Percentiles rank a stretch among this genome's conserved stretches.
phyloP scores from a whole-genome alignment of 2,888 invertebrate species.

The Athalia rosae region DNA sequence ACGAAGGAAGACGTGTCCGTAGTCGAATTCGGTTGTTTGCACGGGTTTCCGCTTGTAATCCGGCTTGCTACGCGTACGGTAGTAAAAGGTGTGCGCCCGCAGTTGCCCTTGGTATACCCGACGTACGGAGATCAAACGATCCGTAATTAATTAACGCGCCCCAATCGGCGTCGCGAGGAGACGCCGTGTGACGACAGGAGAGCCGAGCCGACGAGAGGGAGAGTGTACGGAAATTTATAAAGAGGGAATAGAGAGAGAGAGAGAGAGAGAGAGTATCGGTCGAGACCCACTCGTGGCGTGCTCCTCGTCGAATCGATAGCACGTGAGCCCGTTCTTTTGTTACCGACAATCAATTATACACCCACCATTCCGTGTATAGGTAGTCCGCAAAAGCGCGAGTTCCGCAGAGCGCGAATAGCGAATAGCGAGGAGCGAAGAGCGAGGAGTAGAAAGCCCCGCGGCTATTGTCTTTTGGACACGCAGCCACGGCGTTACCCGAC shows the following conservation, averaged over 20 bases:
- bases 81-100: slow-evolving; percentile 10
- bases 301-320: slow-evolving; percentile 35
- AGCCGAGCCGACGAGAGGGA: slow-evolving; percentile 1
- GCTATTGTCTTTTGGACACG: slow-evolving; percentile 28
- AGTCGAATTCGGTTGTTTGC: neutral
- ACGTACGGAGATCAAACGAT: slow-evolving; percentile 39
- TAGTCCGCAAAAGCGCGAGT: slow-evolving; percentile 2
- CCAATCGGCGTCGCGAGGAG: slow-evolving; percentile 1
- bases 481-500: neutral
- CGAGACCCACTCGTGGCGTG: slow-evolving; percentile 1
- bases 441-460: neutral
- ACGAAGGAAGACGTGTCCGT: neutral
- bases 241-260: no score
- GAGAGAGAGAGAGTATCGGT: slow-evolving; percentile 5
- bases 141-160: slow-evolving; percentile 33
- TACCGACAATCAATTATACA: slow-evolving; percentile 32
- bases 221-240: no score
- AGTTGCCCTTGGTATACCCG: slow-evolving; percentile 24
- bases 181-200: neutral
- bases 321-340: slow-evolving; percentile 32
- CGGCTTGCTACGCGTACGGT: slow-evolving; percentile 2
- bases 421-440: no score
- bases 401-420: no score
- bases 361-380: neutral
- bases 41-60: slow-evolving; percentile 1